These are phyloP conservation scores for Sylvia borin DNA, from an alignment of 2,797 vertebrate genomes.

Conservation along the genomic window DNA sequence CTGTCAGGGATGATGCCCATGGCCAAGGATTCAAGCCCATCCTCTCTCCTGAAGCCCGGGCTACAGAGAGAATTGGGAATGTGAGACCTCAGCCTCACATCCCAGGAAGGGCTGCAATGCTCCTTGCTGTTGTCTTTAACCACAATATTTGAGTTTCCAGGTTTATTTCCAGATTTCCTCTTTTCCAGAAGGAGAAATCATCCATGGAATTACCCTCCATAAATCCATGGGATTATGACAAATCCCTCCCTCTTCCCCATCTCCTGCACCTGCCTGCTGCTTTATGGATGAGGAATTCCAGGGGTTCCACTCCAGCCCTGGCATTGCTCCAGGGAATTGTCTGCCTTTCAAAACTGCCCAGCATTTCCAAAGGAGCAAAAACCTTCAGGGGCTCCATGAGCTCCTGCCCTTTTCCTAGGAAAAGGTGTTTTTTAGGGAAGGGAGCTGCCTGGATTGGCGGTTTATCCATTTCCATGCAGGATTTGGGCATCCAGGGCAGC, in stretches of 20 bases:
- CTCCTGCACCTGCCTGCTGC: not conserved
- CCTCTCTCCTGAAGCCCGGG: not conserved
- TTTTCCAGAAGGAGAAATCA: not conserved
- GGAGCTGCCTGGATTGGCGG: not conserved
- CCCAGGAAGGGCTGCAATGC: not conserved
- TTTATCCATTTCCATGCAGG: not conserved
- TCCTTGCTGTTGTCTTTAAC: not conserved
- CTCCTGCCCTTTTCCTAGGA: not conserved
- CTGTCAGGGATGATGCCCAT: not conserved
- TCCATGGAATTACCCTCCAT: not conserved
- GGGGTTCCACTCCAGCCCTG: accelerated
- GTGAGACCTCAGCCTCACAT: not conserved
- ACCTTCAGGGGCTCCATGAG: not conserved
- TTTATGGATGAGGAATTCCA: not conserved
- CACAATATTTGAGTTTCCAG: not conserved
- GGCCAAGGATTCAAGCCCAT: not conserved
- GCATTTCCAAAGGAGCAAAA: not conserved
- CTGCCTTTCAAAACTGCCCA: not conserved
- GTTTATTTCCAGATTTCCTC: too few relatives aligned
- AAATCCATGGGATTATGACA: not conserved
- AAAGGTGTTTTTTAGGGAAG: not conserved
- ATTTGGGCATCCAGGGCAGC: not conserved
- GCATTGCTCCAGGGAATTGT: not conserved
- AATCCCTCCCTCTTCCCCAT: not conserved
- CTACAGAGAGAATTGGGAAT: not conserved